Evolutionary conservation across 1,140 invertebrate genomes (phyloP), one percentile per base, ranked within the genome.

Genomic region (Caligus rogercresseyi): DNA sequence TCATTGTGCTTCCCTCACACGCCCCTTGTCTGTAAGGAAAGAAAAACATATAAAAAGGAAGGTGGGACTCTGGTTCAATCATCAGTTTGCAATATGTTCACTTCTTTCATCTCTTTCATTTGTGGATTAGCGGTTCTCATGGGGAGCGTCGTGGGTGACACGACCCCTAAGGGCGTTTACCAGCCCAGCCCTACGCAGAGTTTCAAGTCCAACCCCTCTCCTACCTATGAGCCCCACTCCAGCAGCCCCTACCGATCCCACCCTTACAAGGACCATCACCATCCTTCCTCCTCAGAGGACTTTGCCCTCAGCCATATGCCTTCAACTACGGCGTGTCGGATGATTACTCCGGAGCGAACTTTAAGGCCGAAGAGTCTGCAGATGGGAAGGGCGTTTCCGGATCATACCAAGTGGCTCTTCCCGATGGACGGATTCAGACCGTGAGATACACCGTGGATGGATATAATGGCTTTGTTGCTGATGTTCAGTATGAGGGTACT

Each of bases 271-370:
- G 31, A 43, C 7, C n/a, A 7, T 43, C 31, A 7, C n/a, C 31
- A 43, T 11, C 7, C 7, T 43, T 43, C 7, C 31, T 43, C 66
- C n/a, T n/a, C n/a, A n/a, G n/a, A n/a, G n/a, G n/a, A n/a, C n/a
- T n/a, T n/a, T n/a, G n/a, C 4, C 52, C 67, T 19, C 67, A 67
- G 21, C 68, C 69, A 1, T 69, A 70, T 65, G 54, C 66, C 53
- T 70, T 70, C 63, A 66, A 65, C 58, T 66, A 66, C 63, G 65
- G 65, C 2, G 65, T 66, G 0, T n/a, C 60, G 20, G 65, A 66
- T 51, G 24, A 52, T 25, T 66, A 66, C 53, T 20, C 58, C 2
- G 61, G 61, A 11, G 62, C 65, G 11, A 61, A 61, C 52, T 66
- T 61, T 52, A 63, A 59, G 18, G 62, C 64, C 53, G 23, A 11